phyloP scores from a whole-genome alignment of 2,888 invertebrate genomes.

The Cyclophora albipunctata region DNA sequence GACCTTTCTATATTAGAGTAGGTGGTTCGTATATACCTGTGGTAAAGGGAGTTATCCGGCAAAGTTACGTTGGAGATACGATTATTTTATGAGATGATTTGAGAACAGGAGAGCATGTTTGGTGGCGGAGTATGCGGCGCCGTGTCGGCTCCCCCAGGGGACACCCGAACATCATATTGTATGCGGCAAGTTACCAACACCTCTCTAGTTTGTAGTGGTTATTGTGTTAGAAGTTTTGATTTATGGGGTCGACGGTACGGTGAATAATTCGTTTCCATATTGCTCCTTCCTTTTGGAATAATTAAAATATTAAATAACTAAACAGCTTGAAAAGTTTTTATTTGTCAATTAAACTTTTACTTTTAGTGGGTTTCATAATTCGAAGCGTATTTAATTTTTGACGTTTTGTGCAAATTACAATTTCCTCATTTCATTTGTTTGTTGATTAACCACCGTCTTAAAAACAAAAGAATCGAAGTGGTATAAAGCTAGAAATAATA shows the following conservation, averaged over 20 bases:
- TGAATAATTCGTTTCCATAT: slow-evolving; percentile 4
- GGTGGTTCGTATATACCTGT: no score
- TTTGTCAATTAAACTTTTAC: no score
- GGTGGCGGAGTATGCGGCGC: neutral
- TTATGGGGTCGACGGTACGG: slow-evolving; percentile 13
- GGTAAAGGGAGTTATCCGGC: slow-evolving; percentile 1
- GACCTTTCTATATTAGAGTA: no score
- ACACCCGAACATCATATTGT: slow-evolving; percentile 8
- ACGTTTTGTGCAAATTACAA: no score
- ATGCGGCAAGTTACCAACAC: slow-evolving; percentile 17
- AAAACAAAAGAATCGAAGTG: no score
- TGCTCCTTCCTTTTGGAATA: neutral
- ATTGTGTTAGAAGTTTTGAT: slow-evolving; percentile 19
- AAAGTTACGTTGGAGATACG: slow-evolving; percentile 11
- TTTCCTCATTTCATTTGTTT: no score
- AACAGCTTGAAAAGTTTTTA: no score
- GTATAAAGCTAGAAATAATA: no score
- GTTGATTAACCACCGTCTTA: no score
- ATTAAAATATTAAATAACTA: neutral
- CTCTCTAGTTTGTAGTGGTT: slow-evolving; percentile 17
- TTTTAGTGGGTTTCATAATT: no score
- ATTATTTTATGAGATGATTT: slow-evolving; percentile 22
- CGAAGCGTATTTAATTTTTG: no score
- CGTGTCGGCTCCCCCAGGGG: neutral
- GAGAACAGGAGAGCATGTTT: slow-evolving; percentile 6